A percentile compares a stretch with the other conserved stretches of the same genome.
phyloP scores from a whole-genome alignment of 2,888 invertebrate genomes.

The Idaea straminata region DNA sequence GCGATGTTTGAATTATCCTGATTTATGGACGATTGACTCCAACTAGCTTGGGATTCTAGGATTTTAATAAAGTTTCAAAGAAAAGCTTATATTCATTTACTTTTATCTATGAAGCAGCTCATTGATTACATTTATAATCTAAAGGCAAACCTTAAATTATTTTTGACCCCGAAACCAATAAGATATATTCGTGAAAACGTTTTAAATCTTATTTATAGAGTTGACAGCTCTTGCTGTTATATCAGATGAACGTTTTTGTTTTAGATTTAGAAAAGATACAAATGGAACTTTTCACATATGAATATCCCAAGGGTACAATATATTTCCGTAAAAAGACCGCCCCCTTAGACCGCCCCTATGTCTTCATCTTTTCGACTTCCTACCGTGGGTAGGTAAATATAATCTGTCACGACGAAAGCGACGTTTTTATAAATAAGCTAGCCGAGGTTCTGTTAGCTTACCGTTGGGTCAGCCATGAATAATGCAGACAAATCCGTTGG shows the following conservation, averaged over 20 bases:
- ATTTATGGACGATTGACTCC: background rate
- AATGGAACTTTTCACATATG: background rate
- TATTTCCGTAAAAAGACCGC: background rate
- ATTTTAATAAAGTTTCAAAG: too few relatives aligned
- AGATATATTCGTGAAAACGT: too few relatives aligned
- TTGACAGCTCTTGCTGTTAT: too few relatives aligned
- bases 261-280: background rate
- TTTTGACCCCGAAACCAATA: too few relatives aligned
- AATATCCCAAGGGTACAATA: background rate
- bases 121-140: too few relatives aligned
- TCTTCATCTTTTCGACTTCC: background rate
- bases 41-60: background rate
- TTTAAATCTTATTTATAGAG: too few relatives aligned
- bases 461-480: background rate
- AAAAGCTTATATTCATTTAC: too few relatives aligned
- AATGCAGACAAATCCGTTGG: slow-evolving; percentile 1
- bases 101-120: too few relatives aligned
- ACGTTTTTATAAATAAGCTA: background rate
- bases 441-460: slow-evolving; percentile 1
- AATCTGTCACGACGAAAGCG: background rate
- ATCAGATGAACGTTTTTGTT: background rate
- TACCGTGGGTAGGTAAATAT: background rate
- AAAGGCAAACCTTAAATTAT: too few relatives aligned
- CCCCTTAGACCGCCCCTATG: background rate
- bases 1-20: background rate